Evolutionary conservation across 1,140 invertebrate genomes (phyloP).

Genomic region (Drosophila murphyi): DNA sequence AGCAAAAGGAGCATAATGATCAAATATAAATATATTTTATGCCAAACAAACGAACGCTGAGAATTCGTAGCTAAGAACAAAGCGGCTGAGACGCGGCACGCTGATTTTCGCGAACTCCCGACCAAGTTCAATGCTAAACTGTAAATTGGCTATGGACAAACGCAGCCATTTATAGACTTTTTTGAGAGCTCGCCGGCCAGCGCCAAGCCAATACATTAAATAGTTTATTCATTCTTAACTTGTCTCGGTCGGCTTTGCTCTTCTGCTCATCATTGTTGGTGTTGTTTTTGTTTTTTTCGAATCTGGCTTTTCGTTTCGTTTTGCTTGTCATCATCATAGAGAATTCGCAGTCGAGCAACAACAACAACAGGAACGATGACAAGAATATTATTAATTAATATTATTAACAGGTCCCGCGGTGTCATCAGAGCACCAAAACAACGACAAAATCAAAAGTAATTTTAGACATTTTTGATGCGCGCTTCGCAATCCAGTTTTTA

Average conservation of each 20-base stretch:
- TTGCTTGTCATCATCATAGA: conserved; percentile 52
- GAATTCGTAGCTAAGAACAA: neutral
- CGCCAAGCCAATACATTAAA: conserved; percentile 61
- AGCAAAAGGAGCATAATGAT: conserved; percentile 55
- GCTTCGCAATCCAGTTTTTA: conserved; percentile 47
- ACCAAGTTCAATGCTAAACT: conserved; percentile 84
- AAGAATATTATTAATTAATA: conserved; percentile 81
- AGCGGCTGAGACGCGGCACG: conserved; percentile 37
- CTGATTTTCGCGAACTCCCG: conserved; percentile 73
- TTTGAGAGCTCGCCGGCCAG: conserved; percentile 28
- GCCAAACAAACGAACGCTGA: neutral
- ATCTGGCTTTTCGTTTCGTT: conserved; percentile 14
- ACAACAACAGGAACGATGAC: conserved; percentile 38
- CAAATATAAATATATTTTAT: neutral
- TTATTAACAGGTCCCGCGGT: conserved; percentile 73
- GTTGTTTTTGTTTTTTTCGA: conserved; percentile 44
- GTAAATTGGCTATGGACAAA: conserved; percentile 81
- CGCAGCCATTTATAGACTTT: conserved; percentile 83
- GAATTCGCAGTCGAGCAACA: conserved; percentile 53
- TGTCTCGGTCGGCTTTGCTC: conserved; percentile 50
- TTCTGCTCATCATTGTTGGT: neutral
- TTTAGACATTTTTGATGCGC: conserved; percentile 64
- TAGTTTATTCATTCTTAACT: conserved; percentile 82
- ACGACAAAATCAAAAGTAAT: conserved; percentile 76
- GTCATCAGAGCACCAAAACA: conserved; percentile 43